Conservation (phyloP, 2,113 vertebrate genomes). For the Syngnathus typhle region DNA sequence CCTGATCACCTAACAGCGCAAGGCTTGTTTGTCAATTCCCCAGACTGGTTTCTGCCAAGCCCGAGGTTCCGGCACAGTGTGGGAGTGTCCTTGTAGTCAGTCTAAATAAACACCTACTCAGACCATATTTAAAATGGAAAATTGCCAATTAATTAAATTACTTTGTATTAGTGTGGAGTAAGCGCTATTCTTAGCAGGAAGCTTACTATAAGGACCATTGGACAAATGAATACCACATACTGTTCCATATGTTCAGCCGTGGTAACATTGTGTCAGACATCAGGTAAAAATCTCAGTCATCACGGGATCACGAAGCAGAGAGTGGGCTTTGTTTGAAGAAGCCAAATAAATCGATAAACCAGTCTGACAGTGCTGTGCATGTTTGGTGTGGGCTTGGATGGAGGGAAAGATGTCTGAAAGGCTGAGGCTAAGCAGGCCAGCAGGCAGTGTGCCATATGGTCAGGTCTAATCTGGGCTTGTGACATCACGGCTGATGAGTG, state of each 20-base stretch:
- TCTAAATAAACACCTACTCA: no score
- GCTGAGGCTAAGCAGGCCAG: slow-evolving; percentile 54
- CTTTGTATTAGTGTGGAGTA: not conserved
- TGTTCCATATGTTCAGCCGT: slow-evolving; percentile 10
- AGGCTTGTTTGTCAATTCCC: no score
- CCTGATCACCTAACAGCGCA: no score
- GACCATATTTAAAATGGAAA: not conserved
- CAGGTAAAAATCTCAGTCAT: not conserved
- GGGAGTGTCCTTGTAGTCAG: no score
- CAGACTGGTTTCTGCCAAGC: no score
- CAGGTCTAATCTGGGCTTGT: slow-evolving; percentile 62
- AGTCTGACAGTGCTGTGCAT: not conserved
- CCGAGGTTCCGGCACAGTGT: no score
- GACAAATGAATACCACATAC: slow-evolving; percentile 9
- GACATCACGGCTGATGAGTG: slow-evolving; percentile 57
- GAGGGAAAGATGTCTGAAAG: slow-evolving; percentile 24
- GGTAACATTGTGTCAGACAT: slow-evolving; percentile 5
- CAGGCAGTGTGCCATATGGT: slow-evolving; percentile 63
- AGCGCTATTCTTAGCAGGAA: not conserved
- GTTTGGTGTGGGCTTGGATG: not conserved
- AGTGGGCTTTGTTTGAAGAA: slow-evolving; percentile 2
- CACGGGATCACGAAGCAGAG: slow-evolving; percentile 1
- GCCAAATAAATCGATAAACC: not conserved
- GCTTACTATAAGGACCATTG: not conserved
- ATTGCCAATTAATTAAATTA: not conserved